Percentiles rank a stretch among this genome's conserved stretches.
phyloP scores from a whole-genome alignment of 2,797 vertebrate species.

The Chloroceryle amazona region DNA sequence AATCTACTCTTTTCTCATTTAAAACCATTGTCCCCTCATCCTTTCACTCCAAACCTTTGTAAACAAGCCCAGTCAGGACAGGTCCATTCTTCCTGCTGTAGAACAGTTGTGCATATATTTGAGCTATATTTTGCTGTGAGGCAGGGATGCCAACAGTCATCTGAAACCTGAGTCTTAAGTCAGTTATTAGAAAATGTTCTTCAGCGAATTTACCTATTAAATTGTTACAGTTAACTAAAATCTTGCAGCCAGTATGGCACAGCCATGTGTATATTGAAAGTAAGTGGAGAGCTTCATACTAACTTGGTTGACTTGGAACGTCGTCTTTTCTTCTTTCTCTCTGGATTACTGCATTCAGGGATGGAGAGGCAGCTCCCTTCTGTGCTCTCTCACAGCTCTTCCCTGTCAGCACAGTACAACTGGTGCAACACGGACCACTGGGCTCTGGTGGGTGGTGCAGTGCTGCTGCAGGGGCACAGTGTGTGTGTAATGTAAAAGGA shows the following conservation, averaged over 20 bases:
- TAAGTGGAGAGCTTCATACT: rapidly evolving
- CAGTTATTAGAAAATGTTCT: background rate
- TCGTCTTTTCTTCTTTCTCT: background rate
- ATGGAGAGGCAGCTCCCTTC: background rate
- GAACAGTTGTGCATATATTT: background rate
- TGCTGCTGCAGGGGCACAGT: background rate
- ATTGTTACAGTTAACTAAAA: background rate
- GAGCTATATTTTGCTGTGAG: background rate
- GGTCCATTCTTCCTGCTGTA: background rate
- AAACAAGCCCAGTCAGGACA: background rate
- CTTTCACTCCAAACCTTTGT: too few species aligned
- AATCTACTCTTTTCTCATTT: too few species aligned
- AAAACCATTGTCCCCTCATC: too few species aligned
- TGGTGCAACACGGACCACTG: rapidly evolving
- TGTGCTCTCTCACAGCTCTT: rapidly evolving
- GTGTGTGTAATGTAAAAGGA: background rate
- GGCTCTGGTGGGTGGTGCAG: background rate
- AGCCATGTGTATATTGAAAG: background rate
- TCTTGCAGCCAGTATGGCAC: background rate
- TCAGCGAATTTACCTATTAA: background rate
- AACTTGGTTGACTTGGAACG: background rate
- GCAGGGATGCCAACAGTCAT: background rate
- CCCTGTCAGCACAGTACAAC: background rate
- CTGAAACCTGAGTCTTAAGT: background rate
- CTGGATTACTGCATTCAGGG: rapidly evolving